These are phyloP conservation scores for Cyclophora albipunctata DNA, from an alignment of 2,888 invertebrate species.

Conservation along the genomic window DNA sequence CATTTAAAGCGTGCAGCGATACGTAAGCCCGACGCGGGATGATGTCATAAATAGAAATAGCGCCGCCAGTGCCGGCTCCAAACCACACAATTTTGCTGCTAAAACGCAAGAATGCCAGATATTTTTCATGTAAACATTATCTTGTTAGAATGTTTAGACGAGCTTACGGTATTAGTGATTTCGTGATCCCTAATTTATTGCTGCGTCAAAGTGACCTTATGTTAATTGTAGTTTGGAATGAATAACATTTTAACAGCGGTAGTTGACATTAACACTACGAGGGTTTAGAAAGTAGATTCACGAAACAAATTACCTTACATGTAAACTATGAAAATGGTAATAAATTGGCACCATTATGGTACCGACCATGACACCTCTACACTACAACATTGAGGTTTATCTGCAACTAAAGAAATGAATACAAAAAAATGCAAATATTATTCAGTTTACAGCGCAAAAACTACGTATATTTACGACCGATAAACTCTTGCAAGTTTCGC, in stretches of 20 bases:
- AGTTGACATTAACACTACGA: too few species aligned
- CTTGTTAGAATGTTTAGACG: constrained; percentile 15
- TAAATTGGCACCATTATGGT: too few species aligned
- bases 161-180: not conserved
- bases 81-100: constrained; percentile 54
- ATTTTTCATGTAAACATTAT: constrained; percentile 34
- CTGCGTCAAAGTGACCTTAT: too few species aligned
- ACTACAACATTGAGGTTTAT: too few species aligned
- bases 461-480: constrained; percentile 11
- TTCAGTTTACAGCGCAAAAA: not conserved
- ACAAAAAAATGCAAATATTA: too few species aligned
- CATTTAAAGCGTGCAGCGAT: constrained; percentile 77
- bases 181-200: not conserved
- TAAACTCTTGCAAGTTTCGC: constrained; percentile 20
- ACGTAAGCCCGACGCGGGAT: constrained; percentile 73
- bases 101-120: constrained; percentile 48
- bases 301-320: too few species aligned
- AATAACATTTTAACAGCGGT: too few species aligned
- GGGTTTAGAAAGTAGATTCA: too few species aligned
- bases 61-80: constrained; percentile 53
- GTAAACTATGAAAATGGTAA: too few species aligned
- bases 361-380: too few species aligned
- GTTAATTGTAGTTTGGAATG: too few species aligned
- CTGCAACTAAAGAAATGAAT: too few species aligned
- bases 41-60: constrained; percentile 78